A percentile compares a stretch with the other conserved stretches of the same genome.
These are phyloP conservation scores for Beaufortia kweichowensis DNA, from an alignment of 2,113 vertebrate genomes.

Conservation along the genomic window DNA sequence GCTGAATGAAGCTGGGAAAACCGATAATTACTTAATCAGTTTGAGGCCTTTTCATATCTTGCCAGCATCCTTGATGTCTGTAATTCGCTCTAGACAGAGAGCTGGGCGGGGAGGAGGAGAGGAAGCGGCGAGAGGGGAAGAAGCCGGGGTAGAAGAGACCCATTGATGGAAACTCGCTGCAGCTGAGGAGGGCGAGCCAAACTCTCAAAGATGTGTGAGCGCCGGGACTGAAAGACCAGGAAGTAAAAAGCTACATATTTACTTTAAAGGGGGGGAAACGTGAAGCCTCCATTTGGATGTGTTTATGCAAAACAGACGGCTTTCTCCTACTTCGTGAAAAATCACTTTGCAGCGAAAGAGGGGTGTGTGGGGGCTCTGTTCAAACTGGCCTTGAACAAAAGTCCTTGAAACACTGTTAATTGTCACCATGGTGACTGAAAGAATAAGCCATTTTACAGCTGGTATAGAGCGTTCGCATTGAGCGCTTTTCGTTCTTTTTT, in stretches of 20 bases:
- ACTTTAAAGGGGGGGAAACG: constrained; percentile 56
- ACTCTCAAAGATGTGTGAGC: constrained; percentile 52
- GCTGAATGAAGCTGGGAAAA: constrained; percentile 56
- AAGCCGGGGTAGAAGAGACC: constrained; percentile 48
- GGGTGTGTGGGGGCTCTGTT: constrained; percentile 64
- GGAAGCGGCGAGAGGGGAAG: constrained; percentile 57
- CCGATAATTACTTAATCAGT: constrained; percentile 61
- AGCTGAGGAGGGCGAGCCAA: constrained; percentile 57
- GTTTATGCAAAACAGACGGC: constrained; percentile 67
- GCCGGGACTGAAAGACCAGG: constrained; percentile 68
- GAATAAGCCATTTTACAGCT: constrained; percentile 98
- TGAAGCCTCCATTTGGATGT: constrained; percentile 74
- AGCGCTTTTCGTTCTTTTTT: constrained; percentile 80
- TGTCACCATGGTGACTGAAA: constrained; percentile 95
- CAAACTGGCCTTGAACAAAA: constrained; percentile 88
- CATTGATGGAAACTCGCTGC: constrained; percentile 51
- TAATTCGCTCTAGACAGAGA: constrained; percentile 50
- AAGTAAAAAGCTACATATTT: constrained; percentile 64
- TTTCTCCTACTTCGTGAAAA: constrained; percentile 67
- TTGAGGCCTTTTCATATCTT: constrained; percentile 56
- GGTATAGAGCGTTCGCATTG: constrained; percentile 89
- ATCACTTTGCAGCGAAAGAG: constrained; percentile 68
- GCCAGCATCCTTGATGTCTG: constrained; percentile 58
- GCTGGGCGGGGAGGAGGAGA: constrained; percentile 35
- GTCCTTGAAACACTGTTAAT: constrained; percentile 93